phyloP scores from a whole-genome alignment of 2,113 vertebrate species.

The Phylloscopus trochiloides region DNA sequence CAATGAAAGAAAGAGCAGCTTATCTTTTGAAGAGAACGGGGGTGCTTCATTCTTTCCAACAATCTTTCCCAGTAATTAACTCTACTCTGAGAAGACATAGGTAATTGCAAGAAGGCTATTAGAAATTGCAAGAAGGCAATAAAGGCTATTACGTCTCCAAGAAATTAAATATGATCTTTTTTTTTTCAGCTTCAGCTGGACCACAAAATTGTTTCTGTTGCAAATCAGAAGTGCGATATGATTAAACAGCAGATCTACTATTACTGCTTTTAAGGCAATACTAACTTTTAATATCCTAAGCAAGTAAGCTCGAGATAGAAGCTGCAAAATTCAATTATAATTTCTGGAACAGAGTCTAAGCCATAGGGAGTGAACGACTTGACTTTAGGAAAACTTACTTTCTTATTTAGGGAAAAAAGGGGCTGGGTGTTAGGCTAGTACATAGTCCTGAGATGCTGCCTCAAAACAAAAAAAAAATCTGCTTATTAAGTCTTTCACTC shows the following conservation, averaged over 20 bases:
- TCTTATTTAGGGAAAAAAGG: neutral
- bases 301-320: neutral
- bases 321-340: neutral
- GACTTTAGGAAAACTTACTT: neutral
- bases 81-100: neutral
- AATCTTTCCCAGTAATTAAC: conserved; percentile 4
- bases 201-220: neutral
- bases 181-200: neutral
- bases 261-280: neutral
- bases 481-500: neutral
- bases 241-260: neutral
- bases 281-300: neutral
- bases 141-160: neutral
- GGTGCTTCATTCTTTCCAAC: too few relatives aligned
- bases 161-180: neutral
- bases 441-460: neutral
- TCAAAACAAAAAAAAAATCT: neutral
- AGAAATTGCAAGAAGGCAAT: neutral
- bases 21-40: neutral
- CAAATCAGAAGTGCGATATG: neutral
- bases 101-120: neutral
- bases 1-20: neutral
- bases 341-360: neutral
- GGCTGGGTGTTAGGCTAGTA: neutral
- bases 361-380: neutral